Percentiles rank a stretch among this genome's conserved stretches.
These are phyloP conservation scores for Mohoua ochrocephala DNA, from an alignment of 2,113 vertebrate genomes.

Conservation along the genomic window DNA sequence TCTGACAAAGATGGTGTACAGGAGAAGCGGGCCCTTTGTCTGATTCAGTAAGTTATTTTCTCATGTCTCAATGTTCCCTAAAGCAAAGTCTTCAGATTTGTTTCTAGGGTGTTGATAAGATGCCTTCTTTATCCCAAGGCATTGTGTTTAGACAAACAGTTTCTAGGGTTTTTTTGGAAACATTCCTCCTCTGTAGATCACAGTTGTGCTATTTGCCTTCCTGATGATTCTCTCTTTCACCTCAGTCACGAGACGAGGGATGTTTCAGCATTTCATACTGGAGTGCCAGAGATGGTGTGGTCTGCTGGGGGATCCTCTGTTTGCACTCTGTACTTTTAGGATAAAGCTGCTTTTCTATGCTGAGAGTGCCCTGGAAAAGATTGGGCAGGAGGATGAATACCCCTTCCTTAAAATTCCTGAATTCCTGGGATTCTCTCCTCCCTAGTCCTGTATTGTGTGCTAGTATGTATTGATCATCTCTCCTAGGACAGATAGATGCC, in stretches of 20 bases:
- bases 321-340: background rate
- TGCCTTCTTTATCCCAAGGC: background rate
- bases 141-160: background rate
- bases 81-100: background rate
- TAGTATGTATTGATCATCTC: background rate
- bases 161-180: background rate
- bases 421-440: background rate
- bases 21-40: background rate
- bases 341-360: background rate
- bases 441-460: background rate
- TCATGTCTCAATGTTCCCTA: background rate
- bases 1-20: background rate
- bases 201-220: background rate
- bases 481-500: background rate
- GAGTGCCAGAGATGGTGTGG: background rate
- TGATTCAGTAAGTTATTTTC: background rate
- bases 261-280: background rate
- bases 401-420: background rate
- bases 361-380: background rate
- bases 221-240: background rate
- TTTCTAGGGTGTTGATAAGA: background rate
- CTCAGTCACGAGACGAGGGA: rapidly evolving
- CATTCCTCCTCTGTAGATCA: background rate
- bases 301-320: background rate
- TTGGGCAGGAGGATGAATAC: background rate